Evolutionary conservation across 2,113 vertebrate genomes (phyloP), one percentile per base, ranked within the genome.

Genomic region (Bubo scandiacus): DNA sequence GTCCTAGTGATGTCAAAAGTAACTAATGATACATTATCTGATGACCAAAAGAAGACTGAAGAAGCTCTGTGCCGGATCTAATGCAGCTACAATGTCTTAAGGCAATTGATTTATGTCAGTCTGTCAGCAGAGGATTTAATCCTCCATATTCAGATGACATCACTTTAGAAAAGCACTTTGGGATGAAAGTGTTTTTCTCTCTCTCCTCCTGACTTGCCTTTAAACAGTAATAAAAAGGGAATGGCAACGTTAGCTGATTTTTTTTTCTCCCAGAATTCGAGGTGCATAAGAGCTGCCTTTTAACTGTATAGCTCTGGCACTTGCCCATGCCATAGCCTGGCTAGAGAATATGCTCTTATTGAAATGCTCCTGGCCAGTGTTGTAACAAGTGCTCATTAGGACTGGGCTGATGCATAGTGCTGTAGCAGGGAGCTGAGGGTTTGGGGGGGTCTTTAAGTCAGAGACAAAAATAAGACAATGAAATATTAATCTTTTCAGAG

Each of bases 381-480:
- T 62, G 11, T 27, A 86, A 22, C 16, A 81, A 70, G 36, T 13
- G 32, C 12, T 42, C 5, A 4, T 29, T 42, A 38, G 29, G 7
- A 47, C 7, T 51, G 32, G 38, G 38, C 20, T 43, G 26, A 58
- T 20, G 25, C 0, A 4, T 0, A 21, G 36, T 3, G 1, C 15
- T 72, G 54, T 23, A 68, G 38, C n/a, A 79, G 52, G 32, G 40
- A 78, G 20, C 26, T 78, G 65, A 23, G 26, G 36, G 12, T 23
- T 16, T 78, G n/a, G 47, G n/a, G 47, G 8, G 17, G 5, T 78
- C 26, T 58, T 13, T 45, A 59, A 73, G 20, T 45, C 19, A 23
- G 32, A 74, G 49, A 25, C 12, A 65, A 71, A 83, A 83, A 49
- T 47, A 68, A 68, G 42, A 47, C 26, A 25, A 40, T 34, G 32